phyloP scores from a whole-genome alignment of 2,113 vertebrate genomes.

The Cairina moschata region DNA sequence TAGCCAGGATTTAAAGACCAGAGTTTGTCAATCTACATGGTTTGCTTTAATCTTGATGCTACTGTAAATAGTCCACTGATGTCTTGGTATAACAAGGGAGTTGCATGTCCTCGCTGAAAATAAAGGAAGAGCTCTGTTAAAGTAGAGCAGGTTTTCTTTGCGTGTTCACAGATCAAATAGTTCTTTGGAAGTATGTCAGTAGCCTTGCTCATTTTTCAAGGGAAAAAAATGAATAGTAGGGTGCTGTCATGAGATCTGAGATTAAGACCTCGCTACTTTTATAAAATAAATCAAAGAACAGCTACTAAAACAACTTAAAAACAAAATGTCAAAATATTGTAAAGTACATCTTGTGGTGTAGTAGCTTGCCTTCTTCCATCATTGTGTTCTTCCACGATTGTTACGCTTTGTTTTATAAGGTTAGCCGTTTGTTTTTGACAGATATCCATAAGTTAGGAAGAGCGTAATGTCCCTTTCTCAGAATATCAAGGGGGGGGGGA shows the following conservation, averaged over 20 bases:
- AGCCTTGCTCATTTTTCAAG: neutral
- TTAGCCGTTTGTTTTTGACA: conserved; percentile 1
- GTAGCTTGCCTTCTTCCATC: neutral
- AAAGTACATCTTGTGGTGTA: neutral
- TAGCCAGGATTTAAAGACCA: neutral
- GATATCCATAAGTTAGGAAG: neutral
- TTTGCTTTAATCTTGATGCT: conserved; percentile 9
- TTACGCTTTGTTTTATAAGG: neutral
- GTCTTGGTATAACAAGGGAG: neutral
- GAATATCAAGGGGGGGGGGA: neutral
- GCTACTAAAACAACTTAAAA: neutral
- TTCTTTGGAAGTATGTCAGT: neutral
- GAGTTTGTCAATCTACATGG: neutral
- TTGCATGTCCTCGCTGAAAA: neutral
- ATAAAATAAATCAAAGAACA: neutral
- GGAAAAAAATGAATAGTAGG: neutral
- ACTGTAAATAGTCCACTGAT: neutral
- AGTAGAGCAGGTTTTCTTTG: neutral
- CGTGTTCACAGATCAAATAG: neutral
- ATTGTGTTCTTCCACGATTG: neutral
- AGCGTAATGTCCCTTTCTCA: neutral
- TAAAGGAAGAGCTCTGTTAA: neutral
- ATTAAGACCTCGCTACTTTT: neutral
- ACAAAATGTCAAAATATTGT: neutral
- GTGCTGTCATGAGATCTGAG: neutral